Evolutionary conservation across 2,113 vertebrate species (phyloP).

Genomic region (Oryzias javanicus): DNA sequence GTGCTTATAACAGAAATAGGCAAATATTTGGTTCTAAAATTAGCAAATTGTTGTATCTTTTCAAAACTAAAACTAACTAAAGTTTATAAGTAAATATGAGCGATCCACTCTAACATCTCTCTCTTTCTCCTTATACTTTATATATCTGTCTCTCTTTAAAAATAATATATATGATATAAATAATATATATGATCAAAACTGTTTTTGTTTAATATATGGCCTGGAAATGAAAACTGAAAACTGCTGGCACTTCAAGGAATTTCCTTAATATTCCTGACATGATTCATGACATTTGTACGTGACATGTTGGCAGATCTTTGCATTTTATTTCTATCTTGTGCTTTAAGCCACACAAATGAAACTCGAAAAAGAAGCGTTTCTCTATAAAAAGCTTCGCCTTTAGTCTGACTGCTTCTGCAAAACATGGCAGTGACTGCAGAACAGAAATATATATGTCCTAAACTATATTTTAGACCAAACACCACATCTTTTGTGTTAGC

Average conservation of each 20-base stretch:
- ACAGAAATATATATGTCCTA: background rate
- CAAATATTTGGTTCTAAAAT: no score
- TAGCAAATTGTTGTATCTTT: no score
- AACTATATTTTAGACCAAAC: background rate
- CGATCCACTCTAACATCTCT: no score
- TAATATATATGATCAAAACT: no score
- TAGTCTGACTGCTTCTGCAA: background rate
- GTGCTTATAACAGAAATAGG: no score
- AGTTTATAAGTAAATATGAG: no score
- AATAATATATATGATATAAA: no score
- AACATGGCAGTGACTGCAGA: constrained; percentile 1
- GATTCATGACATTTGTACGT: background rate
- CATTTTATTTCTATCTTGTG: background rate
- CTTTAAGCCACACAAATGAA: background rate
- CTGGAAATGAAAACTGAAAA: no score
- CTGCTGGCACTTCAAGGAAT: background rate
- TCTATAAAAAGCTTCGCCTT: background rate
- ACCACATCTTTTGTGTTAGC: background rate
- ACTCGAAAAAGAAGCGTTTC: background rate
- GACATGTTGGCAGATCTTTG: constrained; percentile 8
- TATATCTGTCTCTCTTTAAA: no score
- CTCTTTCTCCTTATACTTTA: no score
- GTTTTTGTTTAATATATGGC: no score
- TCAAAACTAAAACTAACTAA: no score
- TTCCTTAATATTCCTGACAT: background rate